Conservation (phyloP, 2,888 invertebrate genomes). For the Athripsodes cinereus region DNA sequence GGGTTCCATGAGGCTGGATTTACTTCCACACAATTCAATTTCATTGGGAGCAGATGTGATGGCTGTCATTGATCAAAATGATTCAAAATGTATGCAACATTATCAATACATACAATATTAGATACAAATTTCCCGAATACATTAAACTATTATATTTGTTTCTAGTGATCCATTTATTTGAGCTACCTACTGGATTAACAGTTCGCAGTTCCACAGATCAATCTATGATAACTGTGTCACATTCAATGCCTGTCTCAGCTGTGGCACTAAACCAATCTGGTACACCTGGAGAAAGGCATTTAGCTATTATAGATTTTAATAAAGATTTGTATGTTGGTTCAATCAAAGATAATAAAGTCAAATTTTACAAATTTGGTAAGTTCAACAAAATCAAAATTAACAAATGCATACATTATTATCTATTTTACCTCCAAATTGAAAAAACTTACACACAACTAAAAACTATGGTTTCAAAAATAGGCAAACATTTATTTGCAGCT, state of each 20-base stretch:
- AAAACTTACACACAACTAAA: too few species aligned
- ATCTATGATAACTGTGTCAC: conserved; percentile 68
- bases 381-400: too few species aligned
- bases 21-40: conserved; percentile 67
- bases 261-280: conserved; percentile 84
- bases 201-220: conserved; percentile 63
- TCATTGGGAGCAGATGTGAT: conserved; percentile 83
- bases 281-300: conserved; percentile 66
- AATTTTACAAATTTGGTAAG: conserved; percentile 68
- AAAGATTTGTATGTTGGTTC: conserved; percentile 80
- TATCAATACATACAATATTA: not conserved
- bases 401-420: too few species aligned
- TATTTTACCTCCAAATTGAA: too few species aligned
- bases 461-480: too few species aligned
- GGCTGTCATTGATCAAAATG: conserved; percentile 77
- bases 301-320: conserved; percentile 86
- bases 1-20: conserved; percentile 78
- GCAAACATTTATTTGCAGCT: too few species aligned
- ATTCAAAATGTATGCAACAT: conserved; percentile 61
- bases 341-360: conserved; percentile 58
- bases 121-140: not conserved
- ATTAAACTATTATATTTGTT: conserved; percentile 20
- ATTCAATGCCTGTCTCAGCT: conserved; percentile 72
- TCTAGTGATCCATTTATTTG: conserved; percentile 77
- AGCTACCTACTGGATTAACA: conserved; percentile 60